Evolutionary conservation across 2,888 invertebrate genomes (phyloP).

Genomic region (Euzophera pinguis): DNA sequence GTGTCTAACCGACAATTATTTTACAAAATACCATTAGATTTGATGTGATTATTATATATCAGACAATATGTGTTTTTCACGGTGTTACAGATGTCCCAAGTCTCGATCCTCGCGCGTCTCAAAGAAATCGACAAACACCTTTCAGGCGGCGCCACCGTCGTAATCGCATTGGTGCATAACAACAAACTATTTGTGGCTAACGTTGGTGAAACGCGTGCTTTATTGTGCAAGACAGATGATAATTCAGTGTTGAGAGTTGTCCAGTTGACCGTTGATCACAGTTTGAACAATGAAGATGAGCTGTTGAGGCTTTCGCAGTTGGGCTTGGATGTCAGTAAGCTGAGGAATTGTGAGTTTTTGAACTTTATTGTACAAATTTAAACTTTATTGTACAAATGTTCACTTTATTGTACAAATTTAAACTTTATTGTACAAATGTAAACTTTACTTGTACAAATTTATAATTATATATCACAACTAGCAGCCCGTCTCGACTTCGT

Average conservation of each 20-base stretch:
- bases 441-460: too few species aligned
- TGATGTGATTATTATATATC: too few species aligned
- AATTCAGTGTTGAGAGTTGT: slow-evolving; percentile 87
- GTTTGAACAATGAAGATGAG: slow-evolving; percentile 92
- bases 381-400: too few species aligned
- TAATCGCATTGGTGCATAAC: slow-evolving; percentile 88
- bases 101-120: slow-evolving; percentile 81
- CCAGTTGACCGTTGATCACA: slow-evolving; percentile 92
- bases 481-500: too few species aligned
- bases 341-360: slow-evolving; percentile 80
- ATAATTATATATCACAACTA: too few species aligned
- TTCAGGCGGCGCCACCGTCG: slow-evolving; percentile 90
- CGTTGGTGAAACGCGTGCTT: slow-evolving; percentile 89
- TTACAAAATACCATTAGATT: too few species aligned
- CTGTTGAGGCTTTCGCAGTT: slow-evolving; percentile 86
- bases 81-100: slow-evolving; percentile 59
- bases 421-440: too few species aligned
- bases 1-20: too few species aligned
- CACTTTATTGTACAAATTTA: too few species aligned
- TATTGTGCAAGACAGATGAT: slow-evolving; percentile 88
- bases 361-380: too few species aligned
- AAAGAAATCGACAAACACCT: slow-evolving; percentile 88
- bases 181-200: slow-evolving; percentile 92
- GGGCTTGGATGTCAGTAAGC: slow-evolving; percentile 85
- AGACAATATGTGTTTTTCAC: too few species aligned